Percentiles rank a stretch among this genome's conserved stretches.
These are phyloP conservation scores for Clangula hyemalis DNA, from an alignment of 2,797 vertebrate genomes.

Conservation along the genomic window DNA sequence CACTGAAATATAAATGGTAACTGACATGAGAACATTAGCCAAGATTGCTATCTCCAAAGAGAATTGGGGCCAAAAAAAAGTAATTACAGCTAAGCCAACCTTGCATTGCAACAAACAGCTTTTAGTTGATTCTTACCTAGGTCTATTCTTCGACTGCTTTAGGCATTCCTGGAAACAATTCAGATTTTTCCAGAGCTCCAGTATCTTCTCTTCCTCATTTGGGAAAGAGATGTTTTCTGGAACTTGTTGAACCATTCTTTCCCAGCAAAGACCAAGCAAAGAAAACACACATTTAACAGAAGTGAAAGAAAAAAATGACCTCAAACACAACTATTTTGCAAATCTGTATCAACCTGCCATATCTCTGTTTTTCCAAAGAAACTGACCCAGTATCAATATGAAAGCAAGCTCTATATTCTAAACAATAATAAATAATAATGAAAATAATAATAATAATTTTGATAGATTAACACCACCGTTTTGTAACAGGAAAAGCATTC, in stretches of 20 bases:
- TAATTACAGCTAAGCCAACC: background rate
- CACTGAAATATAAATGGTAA: background rate
- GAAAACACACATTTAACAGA: background rate
- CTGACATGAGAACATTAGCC: background rate
- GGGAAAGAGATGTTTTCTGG: conserved; percentile 92
- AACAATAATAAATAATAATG: background rate
- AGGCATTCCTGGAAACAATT: conserved; percentile 95
- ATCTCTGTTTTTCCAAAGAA: background rate
- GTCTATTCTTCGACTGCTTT: conserved; percentile 92
- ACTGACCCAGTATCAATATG: background rate
- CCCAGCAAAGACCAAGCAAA: conserved; percentile 27
- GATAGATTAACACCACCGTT: background rate
- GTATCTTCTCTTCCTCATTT: conserved; percentile 90
- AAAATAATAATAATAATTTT: background rate
- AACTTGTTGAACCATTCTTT: conserved; percentile 91
- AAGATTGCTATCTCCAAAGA: background rate
- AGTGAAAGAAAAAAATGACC: background rate
- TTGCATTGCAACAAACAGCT: background rate
- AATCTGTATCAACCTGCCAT: background rate
- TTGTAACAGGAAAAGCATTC: background rate
- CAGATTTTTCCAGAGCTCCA: conserved; percentile 87
- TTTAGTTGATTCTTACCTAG: conserved; percentile 80
- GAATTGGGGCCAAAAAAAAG: background rate
- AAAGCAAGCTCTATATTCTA: background rate
- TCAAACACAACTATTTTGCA: background rate